Base-by-base conservation (phyloP, 2,113 vertebrate species). In the Pelecanus crispus region DNA sequence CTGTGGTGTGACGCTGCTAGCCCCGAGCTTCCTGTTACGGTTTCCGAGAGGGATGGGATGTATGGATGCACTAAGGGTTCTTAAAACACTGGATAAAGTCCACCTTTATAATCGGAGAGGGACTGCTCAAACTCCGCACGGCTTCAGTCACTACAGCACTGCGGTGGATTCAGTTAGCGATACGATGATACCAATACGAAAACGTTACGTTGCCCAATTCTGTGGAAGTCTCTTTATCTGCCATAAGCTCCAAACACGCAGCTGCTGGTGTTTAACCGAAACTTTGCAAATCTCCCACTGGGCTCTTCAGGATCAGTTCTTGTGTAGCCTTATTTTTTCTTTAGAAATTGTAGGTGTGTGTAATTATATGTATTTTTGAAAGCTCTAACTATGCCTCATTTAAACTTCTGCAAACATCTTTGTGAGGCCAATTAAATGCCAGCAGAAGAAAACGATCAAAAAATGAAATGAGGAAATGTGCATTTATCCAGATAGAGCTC, bases 321-420 rank as follows among this genome's bases (percentile, higher is more conserved):
- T 86, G 44, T 88, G 90, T 68, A 73, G 96, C 87, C 63, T 95
- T 96, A 44, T 94, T 98, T 97, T 97, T 97, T 89, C 91, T 95
- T 91, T 88, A 61, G 96, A 96, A 96, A 97, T 89, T 94, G 95
- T 97, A 87, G 79, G 97, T 96, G 96, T 97, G 91, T 49, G 42
- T 97, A 97, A 98, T 98, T 97, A 96, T 68, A 97, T 90, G 94
- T 95, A 95, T 96, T 98, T 97, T 95, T 96, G 84, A 97, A 96
- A 96, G 95, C 96, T 96, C 40, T 92, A 97, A 97, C 94, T 96
- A 95, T 92, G 95, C 95, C 79, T 97, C 79, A 96, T 96, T 98
- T 97, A 95, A 97, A 98, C 96, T 96, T 98, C 92, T 96, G 95
- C 97, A 98, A 97, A 98, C 95, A 95, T 93, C 70, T 95, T 85